A percentile compares a stretch with the other conserved stretches of the same genome.
Evolutionary conservation across 2,113 vertebrate species (phyloP).

Genomic region (Lasiurus borealis): DNA sequence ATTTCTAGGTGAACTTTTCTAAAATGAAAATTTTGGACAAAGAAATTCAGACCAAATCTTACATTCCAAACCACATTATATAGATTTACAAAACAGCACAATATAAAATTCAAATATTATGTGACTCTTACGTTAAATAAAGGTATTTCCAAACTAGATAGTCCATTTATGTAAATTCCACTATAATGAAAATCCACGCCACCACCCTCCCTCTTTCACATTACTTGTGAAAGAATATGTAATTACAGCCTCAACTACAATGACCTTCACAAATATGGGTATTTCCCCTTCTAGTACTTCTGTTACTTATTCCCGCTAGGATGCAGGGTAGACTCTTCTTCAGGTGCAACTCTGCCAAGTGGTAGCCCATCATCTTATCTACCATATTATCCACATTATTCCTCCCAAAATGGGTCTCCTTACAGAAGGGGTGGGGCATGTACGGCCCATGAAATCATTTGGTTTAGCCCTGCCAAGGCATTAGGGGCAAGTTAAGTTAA

Average conservation of each 20-base stretch:
- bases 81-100: constrained; percentile 17
- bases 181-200: not conserved
- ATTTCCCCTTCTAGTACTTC: not conserved
- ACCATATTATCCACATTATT: not conserved
- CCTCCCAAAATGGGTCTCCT: not conserved
- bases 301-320: not conserved
- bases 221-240: not conserved
- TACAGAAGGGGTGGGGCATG: not conserved
- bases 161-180: not conserved
- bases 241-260: not conserved
- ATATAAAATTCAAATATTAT: constrained; percentile 3
- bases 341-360: not conserved
- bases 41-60: not conserved
- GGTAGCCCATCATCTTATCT: not conserved
- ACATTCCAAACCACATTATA: not conserved
- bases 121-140: not conserved
- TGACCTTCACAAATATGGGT: not conserved
- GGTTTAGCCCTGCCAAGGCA: too few species aligned
- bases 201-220: too few species aligned
- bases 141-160: not conserved
- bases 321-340: not conserved
- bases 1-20: not conserved
- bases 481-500: too few species aligned
- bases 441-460: too few species aligned
- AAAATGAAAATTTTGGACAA: constrained; percentile 25